Evolutionary conservation across 2,797 vertebrate genomes (phyloP).

Genomic region (Vipera latastei): DNA sequence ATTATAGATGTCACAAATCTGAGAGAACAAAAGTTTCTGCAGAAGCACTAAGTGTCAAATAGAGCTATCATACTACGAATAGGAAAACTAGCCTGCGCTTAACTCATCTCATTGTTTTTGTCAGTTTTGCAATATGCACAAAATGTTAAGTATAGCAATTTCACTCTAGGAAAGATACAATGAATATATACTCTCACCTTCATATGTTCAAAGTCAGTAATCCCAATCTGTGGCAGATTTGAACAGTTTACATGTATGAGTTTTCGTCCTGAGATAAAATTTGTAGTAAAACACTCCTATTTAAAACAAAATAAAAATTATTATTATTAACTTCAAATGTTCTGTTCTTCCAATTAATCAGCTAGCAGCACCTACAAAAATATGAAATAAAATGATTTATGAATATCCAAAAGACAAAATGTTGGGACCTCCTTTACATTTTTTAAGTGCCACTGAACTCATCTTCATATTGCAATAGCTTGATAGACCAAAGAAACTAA

Average conservation of each 20-base stretch:
- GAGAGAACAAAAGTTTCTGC: too few species aligned
- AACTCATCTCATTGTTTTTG: too few species aligned
- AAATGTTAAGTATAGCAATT: too few species aligned
- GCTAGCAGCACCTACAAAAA: background rate
- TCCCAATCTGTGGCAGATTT: constrained; percentile 81
- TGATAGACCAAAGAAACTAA: background rate
- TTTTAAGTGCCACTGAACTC: background rate
- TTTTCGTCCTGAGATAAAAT: constrained; percentile 83
- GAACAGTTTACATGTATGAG: constrained; percentile 81
- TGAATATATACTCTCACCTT: constrained; percentile 71
- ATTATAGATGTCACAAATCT: too few species aligned
- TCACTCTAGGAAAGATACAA: too few species aligned
- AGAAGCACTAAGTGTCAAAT: too few species aligned
- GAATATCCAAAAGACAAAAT: background rate
- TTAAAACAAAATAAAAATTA: constrained; percentile 31
- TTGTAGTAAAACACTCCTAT: constrained; percentile 85
- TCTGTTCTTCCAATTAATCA: background rate
- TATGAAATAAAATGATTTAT: background rate
- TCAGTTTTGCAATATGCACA: too few species aligned
- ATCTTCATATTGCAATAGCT: background rate
- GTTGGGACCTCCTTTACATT: background rate
- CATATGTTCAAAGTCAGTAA: constrained; percentile 86
- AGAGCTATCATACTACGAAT: too few species aligned
- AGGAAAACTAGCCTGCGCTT: too few species aligned
- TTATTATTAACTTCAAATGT: background rate